Evolutionary conservation across 1,140 invertebrate genomes (phyloP).

Genomic region (Diachasma alloeum): DNA sequence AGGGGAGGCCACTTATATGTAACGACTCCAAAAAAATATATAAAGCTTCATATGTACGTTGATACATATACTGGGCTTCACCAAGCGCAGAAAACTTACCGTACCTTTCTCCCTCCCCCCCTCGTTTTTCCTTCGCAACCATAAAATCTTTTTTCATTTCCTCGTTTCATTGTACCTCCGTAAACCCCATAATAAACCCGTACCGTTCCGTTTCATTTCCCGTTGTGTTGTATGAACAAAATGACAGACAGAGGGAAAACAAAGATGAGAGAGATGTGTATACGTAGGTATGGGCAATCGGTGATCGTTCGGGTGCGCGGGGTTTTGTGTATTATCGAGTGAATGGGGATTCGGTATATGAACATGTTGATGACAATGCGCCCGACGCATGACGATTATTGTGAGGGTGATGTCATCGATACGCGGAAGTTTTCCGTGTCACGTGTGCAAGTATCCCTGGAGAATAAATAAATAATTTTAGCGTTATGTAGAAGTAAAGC

Average conservation of each 20-base stretch:
- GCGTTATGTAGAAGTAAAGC: not conserved
- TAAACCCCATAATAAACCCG: not conserved
- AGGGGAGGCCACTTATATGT: not conserved
- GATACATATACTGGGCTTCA: not conserved
- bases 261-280: not conserved
- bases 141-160: constrained; percentile 10
- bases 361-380: not conserved
- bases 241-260: not conserved
- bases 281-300: not conserved
- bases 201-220: constrained; percentile 10
- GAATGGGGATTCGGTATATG: not conserved
- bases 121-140: not conserved
- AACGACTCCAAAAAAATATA: not conserved
- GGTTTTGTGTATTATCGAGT: not conserved
- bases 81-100: not conserved
- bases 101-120: not conserved
- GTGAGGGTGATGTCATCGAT: constrained; percentile 4
- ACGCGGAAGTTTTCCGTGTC: constrained; percentile 10
- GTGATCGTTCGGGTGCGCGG: not conserved
- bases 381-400: not conserved
- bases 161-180: constrained; percentile 1
- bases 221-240: not conserved
- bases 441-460: not conserved
- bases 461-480: not conserved
- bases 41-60: not conserved